These are phyloP conservation scores for Rhaphigaster nebulosa DNA, from an alignment of 2,888 invertebrate species.

Conservation along the genomic window DNA sequence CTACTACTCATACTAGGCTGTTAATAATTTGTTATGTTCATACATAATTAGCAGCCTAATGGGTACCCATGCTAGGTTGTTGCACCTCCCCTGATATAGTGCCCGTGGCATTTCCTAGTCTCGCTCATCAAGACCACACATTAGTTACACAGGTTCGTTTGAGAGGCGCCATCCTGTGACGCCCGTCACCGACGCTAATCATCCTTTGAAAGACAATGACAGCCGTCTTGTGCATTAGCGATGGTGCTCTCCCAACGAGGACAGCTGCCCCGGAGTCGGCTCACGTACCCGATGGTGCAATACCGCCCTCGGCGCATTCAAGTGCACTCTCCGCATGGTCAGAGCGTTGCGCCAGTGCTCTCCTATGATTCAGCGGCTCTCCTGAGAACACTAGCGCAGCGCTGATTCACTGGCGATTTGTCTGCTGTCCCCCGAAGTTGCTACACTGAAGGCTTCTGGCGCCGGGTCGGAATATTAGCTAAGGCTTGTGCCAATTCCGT, in stretches of 20 bases:
- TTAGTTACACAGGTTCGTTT: not conserved
- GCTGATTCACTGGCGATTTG: conserved; percentile 20
- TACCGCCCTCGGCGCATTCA: not conserved
- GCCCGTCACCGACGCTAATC: not conserved
- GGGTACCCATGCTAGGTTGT: not conserved
- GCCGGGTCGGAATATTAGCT: not conserved
- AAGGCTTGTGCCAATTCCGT: conserved; percentile 17
- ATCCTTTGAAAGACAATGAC: not conserved
- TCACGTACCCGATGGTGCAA: not conserved
- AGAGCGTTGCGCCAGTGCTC: not conserved
- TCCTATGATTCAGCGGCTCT: not conserved
- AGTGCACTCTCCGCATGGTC: not conserved
- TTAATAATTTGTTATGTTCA: not conserved
- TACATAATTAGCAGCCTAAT: not conserved
- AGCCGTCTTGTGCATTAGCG: not conserved
- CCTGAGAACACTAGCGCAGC: not conserved
- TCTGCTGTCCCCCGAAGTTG: not conserved
- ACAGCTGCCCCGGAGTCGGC: not conserved
- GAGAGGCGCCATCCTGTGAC: not conserved
- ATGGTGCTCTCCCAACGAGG: not conserved
- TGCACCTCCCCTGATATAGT: not conserved
- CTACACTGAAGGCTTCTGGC: not conserved
- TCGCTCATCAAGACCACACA: not conserved
- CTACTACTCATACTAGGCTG: too few species aligned
- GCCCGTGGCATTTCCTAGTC: not conserved